Conservation (phyloP, 2,888 invertebrate genomes). For the Apamea crenata region DNA sequence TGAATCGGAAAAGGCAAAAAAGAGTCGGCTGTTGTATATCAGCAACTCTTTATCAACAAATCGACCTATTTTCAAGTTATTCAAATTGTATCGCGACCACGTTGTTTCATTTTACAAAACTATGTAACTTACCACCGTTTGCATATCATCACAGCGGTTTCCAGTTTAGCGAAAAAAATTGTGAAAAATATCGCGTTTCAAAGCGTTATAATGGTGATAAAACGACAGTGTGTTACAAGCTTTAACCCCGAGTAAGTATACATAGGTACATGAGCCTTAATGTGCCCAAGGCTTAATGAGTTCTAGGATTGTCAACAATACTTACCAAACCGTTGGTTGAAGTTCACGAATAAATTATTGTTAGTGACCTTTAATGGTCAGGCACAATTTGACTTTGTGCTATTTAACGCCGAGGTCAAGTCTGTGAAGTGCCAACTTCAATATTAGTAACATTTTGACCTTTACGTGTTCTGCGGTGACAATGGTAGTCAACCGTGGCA, state of each 20-base stretch:
- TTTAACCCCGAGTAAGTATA: neutral
- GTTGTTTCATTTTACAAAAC: neutral
- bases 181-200: neutral
- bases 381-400: conserved; percentile 46
- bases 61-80: neutral
- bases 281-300: conserved; percentile 43
- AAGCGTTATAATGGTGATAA: neutral
- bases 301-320: conserved; percentile 55
- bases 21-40: neutral
- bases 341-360: conserved; percentile 58
- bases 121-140: neutral
- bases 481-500: neutral
- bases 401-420: conserved; percentile 47
- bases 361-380: conserved; percentile 50
- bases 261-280: conserved; percentile 18
- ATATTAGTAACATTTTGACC: conserved; percentile 28
- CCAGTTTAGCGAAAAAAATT: neutral
- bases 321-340: conserved; percentile 38
- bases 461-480: conserved; percentile 16
- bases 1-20: neutral
- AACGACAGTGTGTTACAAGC: conserved; percentile 19
- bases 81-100: neutral
- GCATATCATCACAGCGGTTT: neutral
- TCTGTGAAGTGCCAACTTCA: conserved; percentile 40
- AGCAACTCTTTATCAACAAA: neutral